These are phyloP conservation scores for Hoplias malabaricus DNA, from an alignment of 2,113 vertebrate species.

Conservation along the genomic window DNA sequence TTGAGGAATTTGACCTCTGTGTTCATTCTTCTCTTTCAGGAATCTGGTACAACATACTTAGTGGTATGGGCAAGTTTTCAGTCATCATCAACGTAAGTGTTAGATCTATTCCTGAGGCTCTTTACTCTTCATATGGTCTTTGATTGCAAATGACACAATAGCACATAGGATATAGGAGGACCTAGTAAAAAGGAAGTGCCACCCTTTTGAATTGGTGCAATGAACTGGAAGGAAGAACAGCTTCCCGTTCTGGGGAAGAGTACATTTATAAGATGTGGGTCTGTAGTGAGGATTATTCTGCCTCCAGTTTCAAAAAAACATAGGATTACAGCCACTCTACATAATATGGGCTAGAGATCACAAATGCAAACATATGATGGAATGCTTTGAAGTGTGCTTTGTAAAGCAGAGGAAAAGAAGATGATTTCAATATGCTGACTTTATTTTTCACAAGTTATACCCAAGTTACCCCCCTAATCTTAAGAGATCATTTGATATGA, in stretches of 20 bases:
- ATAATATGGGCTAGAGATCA: conserved; percentile 5
- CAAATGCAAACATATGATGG: conserved; percentile 11
- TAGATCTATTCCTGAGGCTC: neutral
- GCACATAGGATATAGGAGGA: neutral
- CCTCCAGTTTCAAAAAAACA: conserved; percentile 1
- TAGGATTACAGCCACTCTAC: conserved; percentile 10
- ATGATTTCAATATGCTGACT: neutral
- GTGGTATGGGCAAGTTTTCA: conserved; percentile 91
- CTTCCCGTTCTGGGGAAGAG: neutral
- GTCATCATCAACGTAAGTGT: conserved; percentile 96
- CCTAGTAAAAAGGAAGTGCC: neutral
- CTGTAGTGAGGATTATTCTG: neutral
- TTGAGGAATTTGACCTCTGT: neutral
- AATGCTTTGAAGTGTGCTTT: conserved; percentile 6
- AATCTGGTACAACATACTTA: conserved; percentile 97
- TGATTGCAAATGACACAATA: neutral
- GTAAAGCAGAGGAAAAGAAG: neutral
- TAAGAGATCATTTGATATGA: neutral
- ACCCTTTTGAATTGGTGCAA: neutral
- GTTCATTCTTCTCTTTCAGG: conserved; percentile 68
- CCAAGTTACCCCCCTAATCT: neutral
- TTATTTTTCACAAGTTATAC: neutral
- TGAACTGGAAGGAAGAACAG: neutral
- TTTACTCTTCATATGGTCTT: too few relatives aligned
- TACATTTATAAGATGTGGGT: neutral